Evolutionary conservation across 2,797 vertebrate species (phyloP).

Genomic region (Aeoliscus strigatus): DNA sequence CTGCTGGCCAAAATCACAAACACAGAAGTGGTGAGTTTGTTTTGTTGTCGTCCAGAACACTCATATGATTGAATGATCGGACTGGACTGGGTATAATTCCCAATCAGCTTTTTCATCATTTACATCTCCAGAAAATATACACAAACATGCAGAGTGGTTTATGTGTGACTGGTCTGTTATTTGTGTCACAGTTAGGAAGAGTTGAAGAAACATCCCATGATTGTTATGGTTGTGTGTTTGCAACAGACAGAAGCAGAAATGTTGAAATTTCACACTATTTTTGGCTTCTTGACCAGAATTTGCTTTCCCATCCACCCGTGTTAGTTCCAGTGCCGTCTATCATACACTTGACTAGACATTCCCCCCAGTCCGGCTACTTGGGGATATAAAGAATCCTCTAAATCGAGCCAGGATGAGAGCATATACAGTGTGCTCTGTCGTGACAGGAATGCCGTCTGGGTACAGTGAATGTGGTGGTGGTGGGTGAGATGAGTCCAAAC

Average conservation of each 20-base stretch:
- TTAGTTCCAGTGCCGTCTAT: neutral
- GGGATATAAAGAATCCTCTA: slow-evolving; percentile 26
- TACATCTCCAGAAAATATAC: no score
- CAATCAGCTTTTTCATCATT: no score
- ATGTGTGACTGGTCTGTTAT: no score
- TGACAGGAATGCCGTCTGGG: slow-evolving; percentile 47
- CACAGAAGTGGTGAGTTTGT: slow-evolving; percentile 91
- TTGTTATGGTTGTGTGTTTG: slow-evolving; percentile 18
- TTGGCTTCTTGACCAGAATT: slow-evolving; percentile 8
- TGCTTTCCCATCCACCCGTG: slow-evolving; percentile 3
- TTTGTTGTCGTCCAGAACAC: neutral
- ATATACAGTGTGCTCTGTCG: slow-evolving; percentile 24
- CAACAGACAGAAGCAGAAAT: slow-evolving; percentile 15
- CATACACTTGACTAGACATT: slow-evolving; percentile 1
- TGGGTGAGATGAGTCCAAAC: slow-evolving; percentile 61
- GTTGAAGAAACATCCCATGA: no score
- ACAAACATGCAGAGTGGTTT: no score
- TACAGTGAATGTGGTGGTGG: slow-evolving; percentile 39
- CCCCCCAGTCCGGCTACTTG: slow-evolving; percentile 7
- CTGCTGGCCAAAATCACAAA: slow-evolving; percentile 95
- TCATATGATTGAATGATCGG: neutral
- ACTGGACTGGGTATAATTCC: no score
- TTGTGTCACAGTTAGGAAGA: no score
- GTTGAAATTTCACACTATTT: no score
- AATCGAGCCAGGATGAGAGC: slow-evolving; percentile 39